Percentiles rank a stretch among this genome's conserved stretches.
These are phyloP conservation scores for Battus philenor DNA, from an alignment of 1,140 invertebrate genomes.

Conservation along the genomic window DNA sequence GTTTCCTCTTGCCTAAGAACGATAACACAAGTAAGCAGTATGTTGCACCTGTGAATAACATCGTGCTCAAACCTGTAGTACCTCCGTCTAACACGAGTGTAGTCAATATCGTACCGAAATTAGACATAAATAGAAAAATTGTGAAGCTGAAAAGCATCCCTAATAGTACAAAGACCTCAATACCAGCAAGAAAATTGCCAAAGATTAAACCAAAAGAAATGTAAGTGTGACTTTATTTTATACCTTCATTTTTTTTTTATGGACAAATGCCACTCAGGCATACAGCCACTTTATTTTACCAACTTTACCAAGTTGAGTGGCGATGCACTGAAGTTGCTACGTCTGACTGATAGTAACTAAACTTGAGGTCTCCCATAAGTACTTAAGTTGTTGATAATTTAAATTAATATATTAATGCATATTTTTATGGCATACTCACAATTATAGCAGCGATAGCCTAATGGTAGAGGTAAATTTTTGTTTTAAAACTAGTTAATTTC, in stretches of 20 bases:
- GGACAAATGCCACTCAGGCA: too few relatives aligned
- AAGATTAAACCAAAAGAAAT: conserved; percentile 63
- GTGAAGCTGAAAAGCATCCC: conserved; percentile 49
- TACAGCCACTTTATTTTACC: too few relatives aligned
- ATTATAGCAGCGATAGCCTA: too few relatives aligned
- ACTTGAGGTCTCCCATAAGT: too few relatives aligned
- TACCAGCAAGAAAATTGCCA: conserved; percentile 45
- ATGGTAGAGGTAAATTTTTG: too few relatives aligned
- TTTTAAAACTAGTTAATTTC: too few relatives aligned
- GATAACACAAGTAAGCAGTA: conserved; percentile 39
- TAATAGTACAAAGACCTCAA: conserved; percentile 26
- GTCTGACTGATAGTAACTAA: too few relatives aligned
- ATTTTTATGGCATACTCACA: too few relatives aligned
- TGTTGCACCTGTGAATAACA: conserved; percentile 33
- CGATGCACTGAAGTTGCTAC: too few relatives aligned
- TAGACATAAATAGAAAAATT: conserved; percentile 58
- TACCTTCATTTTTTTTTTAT: neutral
- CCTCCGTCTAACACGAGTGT: conserved; percentile 19
- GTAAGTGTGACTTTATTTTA: conserved; percentile 32
- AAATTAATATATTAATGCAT: too few relatives aligned
- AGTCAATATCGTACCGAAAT: conserved; percentile 34
- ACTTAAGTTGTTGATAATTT: too few relatives aligned
- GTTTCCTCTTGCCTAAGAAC: conserved; percentile 53
- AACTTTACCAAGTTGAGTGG: too few relatives aligned
- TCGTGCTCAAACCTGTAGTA: conserved; percentile 44